phyloP scores from a whole-genome alignment of 2,888 invertebrate genomes.

The Phytoseiulus persimilis region DNA sequence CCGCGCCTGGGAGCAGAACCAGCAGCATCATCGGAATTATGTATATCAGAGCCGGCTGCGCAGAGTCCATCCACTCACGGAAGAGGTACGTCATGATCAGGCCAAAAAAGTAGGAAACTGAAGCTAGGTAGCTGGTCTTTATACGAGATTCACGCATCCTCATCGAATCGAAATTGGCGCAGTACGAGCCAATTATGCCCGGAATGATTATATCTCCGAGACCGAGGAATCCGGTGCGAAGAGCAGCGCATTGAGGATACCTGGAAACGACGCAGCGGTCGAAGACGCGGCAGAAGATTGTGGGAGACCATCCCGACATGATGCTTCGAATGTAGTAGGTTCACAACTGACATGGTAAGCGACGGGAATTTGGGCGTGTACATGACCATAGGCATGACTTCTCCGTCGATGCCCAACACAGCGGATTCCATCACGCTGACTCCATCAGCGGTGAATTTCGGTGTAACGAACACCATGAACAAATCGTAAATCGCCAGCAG shows the following conservation, averaged over 20 bases:
- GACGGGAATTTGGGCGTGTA: background rate
- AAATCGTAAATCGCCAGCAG: slow-evolving; percentile 13
- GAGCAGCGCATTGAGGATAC: background rate
- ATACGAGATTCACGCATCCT: background rate
- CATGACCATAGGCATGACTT: slow-evolving; percentile 19
- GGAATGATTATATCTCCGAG: slow-evolving; percentile 18
- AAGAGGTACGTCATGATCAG: background rate
- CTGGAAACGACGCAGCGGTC: background rate
- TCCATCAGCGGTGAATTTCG: slow-evolving; percentile 8
- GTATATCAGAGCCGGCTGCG: slow-evolving; percentile 7
- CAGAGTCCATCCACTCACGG: background rate
- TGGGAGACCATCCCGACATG: too few species aligned
- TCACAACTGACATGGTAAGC: background rate
- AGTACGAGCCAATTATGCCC: background rate
- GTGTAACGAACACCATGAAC: slow-evolving; percentile 19
- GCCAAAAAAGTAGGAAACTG: background rate
- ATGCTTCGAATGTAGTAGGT: too few species aligned
- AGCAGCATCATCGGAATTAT: slow-evolving; percentile 9
- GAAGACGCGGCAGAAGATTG: background rate
- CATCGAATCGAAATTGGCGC: slow-evolving; percentile 12
- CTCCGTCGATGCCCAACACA: background rate
- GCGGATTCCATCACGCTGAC: slow-evolving; percentile 29
- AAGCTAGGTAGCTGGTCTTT: background rate
- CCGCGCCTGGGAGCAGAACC: background rate
- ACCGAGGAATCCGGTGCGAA: background rate